Evolutionary conservation across 2,797 vertebrate genomes (phyloP).

Genomic region (Coregonus ussuriensis): DNA sequence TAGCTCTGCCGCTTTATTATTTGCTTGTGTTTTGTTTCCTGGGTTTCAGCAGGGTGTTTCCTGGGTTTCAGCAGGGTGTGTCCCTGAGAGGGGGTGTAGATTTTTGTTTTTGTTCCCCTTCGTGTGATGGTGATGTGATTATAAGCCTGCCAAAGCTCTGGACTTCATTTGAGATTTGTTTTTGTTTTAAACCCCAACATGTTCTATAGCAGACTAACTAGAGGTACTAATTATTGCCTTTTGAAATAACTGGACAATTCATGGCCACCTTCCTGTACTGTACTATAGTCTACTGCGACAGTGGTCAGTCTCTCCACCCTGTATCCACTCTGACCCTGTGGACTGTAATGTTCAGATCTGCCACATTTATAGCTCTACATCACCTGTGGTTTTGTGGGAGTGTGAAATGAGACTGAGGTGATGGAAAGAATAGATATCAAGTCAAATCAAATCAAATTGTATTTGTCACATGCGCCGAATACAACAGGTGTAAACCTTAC

Average conservation of each 20-base stretch:
- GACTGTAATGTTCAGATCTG: constrained; percentile 15
- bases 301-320: constrained; percentile 22
- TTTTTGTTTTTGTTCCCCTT: constrained; percentile 34
- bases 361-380: not conserved
- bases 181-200: not conserved
- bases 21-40: constrained; percentile 70
- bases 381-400: constrained; percentile 1
- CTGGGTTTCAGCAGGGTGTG: constrained; percentile 26
- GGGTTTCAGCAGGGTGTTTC: constrained; percentile 48
- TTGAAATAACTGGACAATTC: not conserved
- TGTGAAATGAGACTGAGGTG: constrained; percentile 52
- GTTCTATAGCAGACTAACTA: constrained; percentile 33
- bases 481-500: too few relatives aligned
- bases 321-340: not conserved
- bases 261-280: not conserved
- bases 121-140: constrained; percentile 42
- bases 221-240: constrained; percentile 22
- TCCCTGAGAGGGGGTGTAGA: constrained; percentile 15
- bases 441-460: too few relatives aligned
- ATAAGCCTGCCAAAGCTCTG: constrained; percentile 54
- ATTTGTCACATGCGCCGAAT: too few relatives aligned
- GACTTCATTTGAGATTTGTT: constrained; percentile 59
- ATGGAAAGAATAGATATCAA: constrained; percentile 54
- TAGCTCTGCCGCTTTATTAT: constrained; percentile 48
- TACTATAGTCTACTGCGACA: constrained; percentile 3